Base-by-base conservation (phyloP, 2,888 invertebrate species). In the Drosophila macrospina region DNA sequence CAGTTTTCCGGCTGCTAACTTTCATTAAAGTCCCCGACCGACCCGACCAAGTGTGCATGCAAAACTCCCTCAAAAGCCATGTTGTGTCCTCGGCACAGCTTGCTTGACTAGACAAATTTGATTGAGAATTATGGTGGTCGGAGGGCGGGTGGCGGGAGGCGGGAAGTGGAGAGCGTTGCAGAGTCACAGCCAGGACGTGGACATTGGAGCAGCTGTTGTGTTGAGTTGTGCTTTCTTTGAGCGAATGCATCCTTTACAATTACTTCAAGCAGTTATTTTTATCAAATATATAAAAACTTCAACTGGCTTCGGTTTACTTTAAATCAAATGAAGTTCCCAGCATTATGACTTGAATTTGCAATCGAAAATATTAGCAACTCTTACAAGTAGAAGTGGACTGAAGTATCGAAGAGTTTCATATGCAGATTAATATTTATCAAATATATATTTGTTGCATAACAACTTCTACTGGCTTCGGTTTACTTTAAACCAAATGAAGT, bases 1-100 rank as follows among this genome's bases (percentile, higher is more conserved):
- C 82, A 81, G 63, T 79, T 84, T 82, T 84, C 82, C 81, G 84
- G 69, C 82, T 83, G 80, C 80, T 80, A 69, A 71, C 66, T 78
- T 80, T 78, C 76, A 76, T 82, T 83, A 76, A 80, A 78, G 74
- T 68, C 63, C 63, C 24, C 13, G n/a, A 20, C n/a, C n/a, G n/a
- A n/a, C n/a, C n/a, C n/a, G n/a, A 37, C 52, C 48, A 69, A 69
- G 61, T 64, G 48, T 48, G 68, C 67, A 75, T 78, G 78, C 78
- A 78, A 78, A 75, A 67, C 66, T 64, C 45, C 45, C 51, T 54
- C 54, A 39, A 42, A 54, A 62, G 57, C 44, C 47, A 54, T 41
- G 34, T 37, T 44, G 39, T 41, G 37, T 51, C 45, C 51, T 24
- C 15, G 52, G 39, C 57, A 66, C 70, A 71, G 71, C 71, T 71